These are phyloP conservation scores for Scopus umbretta DNA, from an alignment of 2,113 vertebrate species.

Conservation along the genomic window DNA sequence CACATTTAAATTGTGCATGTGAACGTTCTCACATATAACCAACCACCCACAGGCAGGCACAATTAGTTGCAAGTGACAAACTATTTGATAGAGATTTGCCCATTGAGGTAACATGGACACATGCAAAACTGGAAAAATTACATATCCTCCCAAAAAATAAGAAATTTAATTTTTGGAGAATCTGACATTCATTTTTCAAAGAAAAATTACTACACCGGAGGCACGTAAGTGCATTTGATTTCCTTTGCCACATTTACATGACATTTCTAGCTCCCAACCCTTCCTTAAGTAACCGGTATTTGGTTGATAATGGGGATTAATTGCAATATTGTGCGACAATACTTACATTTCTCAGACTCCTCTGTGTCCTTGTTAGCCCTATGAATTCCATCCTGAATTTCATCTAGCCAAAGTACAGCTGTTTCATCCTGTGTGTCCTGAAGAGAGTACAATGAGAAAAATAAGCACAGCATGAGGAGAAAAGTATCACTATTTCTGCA, in stretches of 20 bases:
- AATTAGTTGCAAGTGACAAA: background rate
- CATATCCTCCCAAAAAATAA: background rate
- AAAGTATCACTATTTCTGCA: background rate
- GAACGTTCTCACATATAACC: background rate
- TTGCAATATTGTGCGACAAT: background rate
- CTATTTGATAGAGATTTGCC: background rate
- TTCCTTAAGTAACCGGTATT: background rate
- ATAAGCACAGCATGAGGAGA: background rate
- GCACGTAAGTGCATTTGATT: background rate
- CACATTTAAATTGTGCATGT: background rate
- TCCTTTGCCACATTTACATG: background rate
- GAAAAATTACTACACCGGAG: background rate
- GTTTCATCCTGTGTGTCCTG: slow-evolving; percentile 94
- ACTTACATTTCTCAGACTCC: slow-evolving; percentile 88
- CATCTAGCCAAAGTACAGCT: slow-evolving; percentile 95
- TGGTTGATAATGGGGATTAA: background rate
- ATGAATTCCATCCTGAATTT: slow-evolving; percentile 91
- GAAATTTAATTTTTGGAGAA: background rate
- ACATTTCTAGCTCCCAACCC: background rate
- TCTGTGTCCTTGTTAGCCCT: slow-evolving; percentile 88
- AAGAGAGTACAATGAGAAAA: background rate
- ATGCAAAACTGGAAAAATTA: background rate
- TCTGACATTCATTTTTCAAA: background rate
- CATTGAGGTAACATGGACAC: background rate
- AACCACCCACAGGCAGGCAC: background rate